Evolutionary conservation across 1,140 invertebrate genomes (phyloP), one percentile per base, ranked within the genome.

Genomic region (Zaprionus gabonicus): DNA sequence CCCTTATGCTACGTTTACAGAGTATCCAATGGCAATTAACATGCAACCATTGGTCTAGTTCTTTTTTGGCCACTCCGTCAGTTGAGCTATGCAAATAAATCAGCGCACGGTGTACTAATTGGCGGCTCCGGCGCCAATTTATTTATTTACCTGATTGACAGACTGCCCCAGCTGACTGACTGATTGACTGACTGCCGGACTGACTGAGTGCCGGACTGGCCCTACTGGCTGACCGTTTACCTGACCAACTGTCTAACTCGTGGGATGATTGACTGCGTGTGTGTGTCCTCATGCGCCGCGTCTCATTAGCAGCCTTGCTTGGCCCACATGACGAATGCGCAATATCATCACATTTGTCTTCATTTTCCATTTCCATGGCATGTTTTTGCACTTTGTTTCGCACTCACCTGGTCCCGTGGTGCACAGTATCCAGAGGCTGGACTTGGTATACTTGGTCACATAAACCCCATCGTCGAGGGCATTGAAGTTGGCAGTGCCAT

Each of bases 371-470:
- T 1, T 17, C 38, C 17, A 3, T 17, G 36, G 0, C 10, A 7
- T 7, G 20, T 20, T 20, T 20, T 20, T 20, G 20, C 20, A 20
- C 20, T 20, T 20, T 20, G 20, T 2, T 23, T 20, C 0, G 3
- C 12, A 81, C 82, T 86, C 66, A 93, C 92, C 92, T 81, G 91
- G 82, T 55, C 82, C 25, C n/a, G 86, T 86, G 31, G 75, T 81
- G 76, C 92, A 93, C 49, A 93, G 34, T 63, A 93, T 93, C 92
- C 92, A 93, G 10, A 93, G 74, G 65, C 92, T 93, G 7, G 92
- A 93, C 74, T 91, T 93, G 2, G 92, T 93, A 31, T 84, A 91
- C 65, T 92, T 92, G 44, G 92, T 92, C 27, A 93, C 71, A 66
- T 82, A 93, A 46, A 82, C 90, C 41, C 92, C 92, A 68, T 93